phyloP scores from a whole-genome alignment of 2,797 vertebrate genomes.

The Neosilurus mollespiculum region DNA sequence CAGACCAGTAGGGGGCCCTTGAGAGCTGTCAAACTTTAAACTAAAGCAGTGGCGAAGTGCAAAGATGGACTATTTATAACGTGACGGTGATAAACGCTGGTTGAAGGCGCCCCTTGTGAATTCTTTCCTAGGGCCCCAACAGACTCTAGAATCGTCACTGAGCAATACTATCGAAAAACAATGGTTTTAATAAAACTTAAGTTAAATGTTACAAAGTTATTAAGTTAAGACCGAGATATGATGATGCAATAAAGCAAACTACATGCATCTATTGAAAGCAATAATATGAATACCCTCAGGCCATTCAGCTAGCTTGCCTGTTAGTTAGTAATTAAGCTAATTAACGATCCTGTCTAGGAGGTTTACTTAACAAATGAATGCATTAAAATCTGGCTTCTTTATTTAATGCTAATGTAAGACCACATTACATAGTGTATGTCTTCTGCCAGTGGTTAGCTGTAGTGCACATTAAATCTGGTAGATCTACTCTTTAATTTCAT shows the following conservation, averaged over 20 bases:
- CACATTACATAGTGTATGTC: neutral
- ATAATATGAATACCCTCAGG: too few relatives aligned
- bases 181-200: too few relatives aligned
- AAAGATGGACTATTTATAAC: too few relatives aligned
- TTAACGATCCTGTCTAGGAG: neutral
- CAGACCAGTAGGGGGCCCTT: too few relatives aligned
- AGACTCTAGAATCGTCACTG: too few relatives aligned
- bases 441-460: neutral
- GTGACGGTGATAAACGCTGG: too few relatives aligned
- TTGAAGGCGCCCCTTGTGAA: too few relatives aligned
- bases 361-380: neutral
- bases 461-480: neutral
- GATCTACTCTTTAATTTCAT: neutral
- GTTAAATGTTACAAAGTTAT: neutral
- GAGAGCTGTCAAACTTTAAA: too few relatives aligned
- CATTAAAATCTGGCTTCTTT: neutral
- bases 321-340: neutral
- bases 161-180: neutral
- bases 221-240: neutral
- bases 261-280: neutral
- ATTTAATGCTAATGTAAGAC: neutral
- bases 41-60: too few relatives aligned
- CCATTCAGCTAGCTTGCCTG: neutral
- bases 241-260: neutral
- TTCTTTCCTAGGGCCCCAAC: too few relatives aligned